Percentiles rank a stretch among this genome's conserved stretches.
These are phyloP conservation scores for Takifugu rubripes DNA, from an alignment of 2,797 vertebrate species.

Conservation along the genomic window DNA sequence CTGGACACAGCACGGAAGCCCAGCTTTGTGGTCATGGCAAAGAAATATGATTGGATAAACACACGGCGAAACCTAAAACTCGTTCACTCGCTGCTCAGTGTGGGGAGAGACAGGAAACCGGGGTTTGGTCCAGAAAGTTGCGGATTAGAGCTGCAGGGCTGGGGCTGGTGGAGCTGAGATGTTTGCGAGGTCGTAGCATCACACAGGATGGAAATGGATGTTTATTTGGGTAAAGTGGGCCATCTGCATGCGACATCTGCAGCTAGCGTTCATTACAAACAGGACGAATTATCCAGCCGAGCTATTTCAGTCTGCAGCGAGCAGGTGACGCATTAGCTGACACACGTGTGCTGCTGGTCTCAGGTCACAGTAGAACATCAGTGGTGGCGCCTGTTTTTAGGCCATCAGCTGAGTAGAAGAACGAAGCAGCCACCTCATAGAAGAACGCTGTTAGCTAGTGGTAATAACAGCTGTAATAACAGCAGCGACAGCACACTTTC, in stretches of 20 bases:
- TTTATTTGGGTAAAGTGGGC: slow-evolving; percentile 23
- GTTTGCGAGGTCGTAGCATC: background rate
- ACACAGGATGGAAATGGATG: slow-evolving; percentile 29
- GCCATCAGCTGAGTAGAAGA: too few relatives aligned
- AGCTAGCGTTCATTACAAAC: slow-evolving; percentile 55
- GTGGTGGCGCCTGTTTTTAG: too few relatives aligned
- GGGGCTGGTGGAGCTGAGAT: slow-evolving; percentile 6
- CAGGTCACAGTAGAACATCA: slow-evolving; percentile 12
- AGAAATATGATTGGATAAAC: slow-evolving; percentile 62
- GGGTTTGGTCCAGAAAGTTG: slow-evolving; percentile 4
- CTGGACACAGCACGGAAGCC: slow-evolving; percentile 50
- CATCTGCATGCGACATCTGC: slow-evolving; percentile 36
- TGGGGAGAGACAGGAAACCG: slow-evolving; percentile 35
- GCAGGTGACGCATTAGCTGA: slow-evolving; percentile 25
- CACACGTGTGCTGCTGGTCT: background rate
- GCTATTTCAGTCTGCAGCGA: slow-evolving; percentile 31
- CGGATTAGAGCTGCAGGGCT: too few relatives aligned
- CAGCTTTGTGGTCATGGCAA: slow-evolving; percentile 49
- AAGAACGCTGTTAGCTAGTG: too few relatives aligned
- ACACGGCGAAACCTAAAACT: slow-evolving; percentile 36
- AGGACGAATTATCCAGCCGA: slow-evolving; percentile 47
- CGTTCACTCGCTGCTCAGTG: slow-evolving; percentile 34
- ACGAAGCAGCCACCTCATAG: too few relatives aligned
- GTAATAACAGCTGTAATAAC: too few relatives aligned
- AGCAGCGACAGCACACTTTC: too few relatives aligned